Evolutionary conservation across 2,888 invertebrate genomes (phyloP).

Genomic region (Lissocephala sabroskyi): DNA sequence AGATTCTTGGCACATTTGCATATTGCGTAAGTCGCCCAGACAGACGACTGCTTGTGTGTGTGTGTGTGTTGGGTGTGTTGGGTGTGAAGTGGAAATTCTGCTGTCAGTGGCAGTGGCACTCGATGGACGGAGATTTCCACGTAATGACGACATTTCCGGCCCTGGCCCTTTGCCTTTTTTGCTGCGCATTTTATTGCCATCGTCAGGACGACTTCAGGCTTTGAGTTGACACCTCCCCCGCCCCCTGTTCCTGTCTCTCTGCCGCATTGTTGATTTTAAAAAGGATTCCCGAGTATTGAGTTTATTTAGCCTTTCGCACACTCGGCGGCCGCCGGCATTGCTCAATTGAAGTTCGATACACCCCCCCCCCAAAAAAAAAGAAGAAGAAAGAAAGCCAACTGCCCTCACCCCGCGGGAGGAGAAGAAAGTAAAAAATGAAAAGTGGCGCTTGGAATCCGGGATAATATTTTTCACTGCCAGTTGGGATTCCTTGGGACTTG

Average conservation of each 20-base stretch:
- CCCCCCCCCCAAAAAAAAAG: not conserved
- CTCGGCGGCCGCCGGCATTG: slow-evolving; percentile 8
- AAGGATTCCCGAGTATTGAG: slow-evolving; percentile 44
- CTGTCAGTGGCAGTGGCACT: not conserved
- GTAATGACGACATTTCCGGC: slow-evolving; percentile 59
- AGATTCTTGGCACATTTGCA: slow-evolving; percentile 64
- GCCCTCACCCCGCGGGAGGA: no score
- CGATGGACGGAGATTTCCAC: no score
- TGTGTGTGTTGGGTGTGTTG: slow-evolving; percentile 14
- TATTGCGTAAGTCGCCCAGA: slow-evolving; percentile 38
- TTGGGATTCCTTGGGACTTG: not conserved
- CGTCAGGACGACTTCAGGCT: slow-evolving; percentile 30
- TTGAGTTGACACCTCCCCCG: no score
- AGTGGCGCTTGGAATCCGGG: not conserved
- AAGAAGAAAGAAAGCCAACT: not conserved
- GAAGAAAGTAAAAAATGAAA: no score
- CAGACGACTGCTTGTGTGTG: not conserved
- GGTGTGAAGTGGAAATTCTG: slow-evolving; percentile 41
- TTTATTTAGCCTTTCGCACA: slow-evolving; percentile 43
- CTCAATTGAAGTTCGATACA: slow-evolving; percentile 3
- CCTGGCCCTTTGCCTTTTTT: slow-evolving; percentile 28
- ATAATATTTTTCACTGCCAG: not conserved
- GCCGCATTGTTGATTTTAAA: slow-evolving; percentile 9
- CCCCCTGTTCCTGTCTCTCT: not conserved
- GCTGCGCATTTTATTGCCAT: slow-evolving; percentile 46